These are phyloP conservation scores for Mesorhabditis spiculigera DNA, from an alignment of 2,888 invertebrate species.

Conservation along the genomic window DNA sequence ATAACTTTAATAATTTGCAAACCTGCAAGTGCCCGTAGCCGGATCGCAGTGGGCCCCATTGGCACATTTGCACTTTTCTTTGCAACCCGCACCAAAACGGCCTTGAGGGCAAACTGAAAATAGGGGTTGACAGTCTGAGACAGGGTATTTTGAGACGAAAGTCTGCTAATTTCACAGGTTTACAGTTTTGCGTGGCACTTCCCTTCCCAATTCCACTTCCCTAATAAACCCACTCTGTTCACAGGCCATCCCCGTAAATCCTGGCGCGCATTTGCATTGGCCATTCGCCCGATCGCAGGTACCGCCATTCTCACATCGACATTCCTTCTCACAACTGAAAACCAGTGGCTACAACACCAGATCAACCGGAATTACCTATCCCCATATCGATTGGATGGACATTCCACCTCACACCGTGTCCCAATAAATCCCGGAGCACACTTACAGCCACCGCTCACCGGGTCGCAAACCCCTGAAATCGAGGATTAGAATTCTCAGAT, in stretches of 20 bases:
- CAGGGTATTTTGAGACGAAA: neutral
- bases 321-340: slow-evolving; percentile 44
- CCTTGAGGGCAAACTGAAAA: slow-evolving; percentile 48
- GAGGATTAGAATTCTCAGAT: neutral
- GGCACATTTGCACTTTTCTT: slow-evolving; percentile 52
- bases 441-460: slow-evolving; percentile 67
- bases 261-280: slow-evolving; percentile 62
- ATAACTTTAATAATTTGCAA: slow-evolving; percentile 1
- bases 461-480: slow-evolving; percentile 23
- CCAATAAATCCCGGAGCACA: slow-evolving; percentile 66
- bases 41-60: slow-evolving; percentile 50
- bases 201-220: too few species aligned
- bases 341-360: neutral
- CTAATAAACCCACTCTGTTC: slow-evolving; percentile 7
- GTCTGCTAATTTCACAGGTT: neutral
- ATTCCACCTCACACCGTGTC: slow-evolving; percentile 59
- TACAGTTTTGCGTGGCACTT: too few species aligned
- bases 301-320: slow-evolving; percentile 56
- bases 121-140: neutral
- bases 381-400: slow-evolving; percentile 47
- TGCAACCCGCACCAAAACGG: slow-evolving; percentile 50
- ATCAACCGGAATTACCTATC: slow-evolving; percentile 26
- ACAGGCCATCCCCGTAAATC: slow-evolving; percentile 60
- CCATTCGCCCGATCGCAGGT: slow-evolving; percentile 57
- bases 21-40: slow-evolving; percentile 44